phyloP scores from a whole-genome alignment of 1,140 invertebrate genomes.

The Daktulosphaira vitifoliae region DNA sequence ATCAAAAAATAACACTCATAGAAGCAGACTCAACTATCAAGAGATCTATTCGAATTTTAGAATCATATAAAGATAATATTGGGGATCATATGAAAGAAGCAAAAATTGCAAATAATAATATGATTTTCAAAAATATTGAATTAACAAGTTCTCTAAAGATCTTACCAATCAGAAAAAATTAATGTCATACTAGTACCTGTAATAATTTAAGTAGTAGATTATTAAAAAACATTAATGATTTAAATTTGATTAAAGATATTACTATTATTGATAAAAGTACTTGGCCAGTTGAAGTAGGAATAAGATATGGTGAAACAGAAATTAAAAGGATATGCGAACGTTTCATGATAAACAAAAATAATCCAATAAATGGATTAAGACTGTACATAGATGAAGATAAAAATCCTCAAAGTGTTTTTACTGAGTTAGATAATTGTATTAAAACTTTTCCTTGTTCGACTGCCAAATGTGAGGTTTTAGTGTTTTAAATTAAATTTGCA shows the following conservation, averaged over 20 bases:
- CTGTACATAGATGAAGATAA: not conserved
- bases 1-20: slow-evolving; percentile 3
- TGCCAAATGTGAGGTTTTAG: not conserved
- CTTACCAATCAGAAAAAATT: not conserved
- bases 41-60: no score
- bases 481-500: slow-evolving; percentile 6
- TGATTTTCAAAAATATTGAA: no score
- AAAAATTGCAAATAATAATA: not conserved
- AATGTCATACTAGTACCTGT: not conserved
- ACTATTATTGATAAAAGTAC: not conserved
- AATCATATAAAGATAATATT: no score
- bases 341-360: slow-evolving; percentile 2
- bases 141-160: not conserved
- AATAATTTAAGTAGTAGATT: slow-evolving; percentile 1
- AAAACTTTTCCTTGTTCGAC: slow-evolving; percentile 5
- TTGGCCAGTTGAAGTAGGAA: not conserved
- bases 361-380: not conserved
- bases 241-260: not conserved
- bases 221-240: not conserved
- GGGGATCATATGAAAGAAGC: not conserved
- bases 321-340: not conserved
- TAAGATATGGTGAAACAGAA: not conserved
- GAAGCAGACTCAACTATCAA: not conserved
- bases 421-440: not conserved
- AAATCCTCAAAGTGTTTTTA: not conserved